Percentiles rank a stretch among this genome's conserved stretches.
Conservation (phyloP, 2,888 invertebrate genomes). For the Mythimna pallens region DNA sequence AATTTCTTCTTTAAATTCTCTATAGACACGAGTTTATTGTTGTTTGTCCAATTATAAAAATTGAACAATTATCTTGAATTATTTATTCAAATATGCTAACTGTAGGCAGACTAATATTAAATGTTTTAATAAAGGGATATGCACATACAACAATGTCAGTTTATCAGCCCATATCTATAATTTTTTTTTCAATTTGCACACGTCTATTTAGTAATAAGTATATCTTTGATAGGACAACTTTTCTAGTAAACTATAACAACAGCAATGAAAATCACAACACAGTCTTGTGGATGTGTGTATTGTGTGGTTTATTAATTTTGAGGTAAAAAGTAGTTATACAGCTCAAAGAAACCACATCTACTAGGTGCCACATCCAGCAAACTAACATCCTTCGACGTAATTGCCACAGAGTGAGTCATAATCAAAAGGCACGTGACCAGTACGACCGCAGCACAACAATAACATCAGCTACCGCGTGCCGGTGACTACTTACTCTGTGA, state of each 20-base stretch:
- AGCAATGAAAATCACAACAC: background rate
- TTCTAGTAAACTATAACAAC: background rate
- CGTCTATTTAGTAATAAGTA: background rate
- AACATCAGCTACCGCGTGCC: conserved; percentile 9
- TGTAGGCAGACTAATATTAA: no score
- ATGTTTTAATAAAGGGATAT: no score
- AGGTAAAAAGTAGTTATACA: background rate
- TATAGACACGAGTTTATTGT: no score
- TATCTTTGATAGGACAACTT: background rate
- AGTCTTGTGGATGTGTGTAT: no score
- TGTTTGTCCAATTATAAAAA: no score
- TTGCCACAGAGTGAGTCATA: conserved; percentile 27
- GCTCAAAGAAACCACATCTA: background rate
- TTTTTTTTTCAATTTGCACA: no score
- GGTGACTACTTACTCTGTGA: background rate
- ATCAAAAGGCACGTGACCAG: conserved; percentile 30
- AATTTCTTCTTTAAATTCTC: no score
- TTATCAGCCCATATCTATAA: no score
- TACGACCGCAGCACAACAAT: conserved; percentile 6
- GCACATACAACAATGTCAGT: no score
- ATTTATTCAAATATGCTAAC: no score
- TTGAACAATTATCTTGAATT: no score
- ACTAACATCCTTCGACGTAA: background rate
- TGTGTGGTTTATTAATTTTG: background rate
- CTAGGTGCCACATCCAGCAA: background rate